Conservation (phyloP, 2,888 invertebrate species). For the Scelioninae gen. 1 region DNA sequence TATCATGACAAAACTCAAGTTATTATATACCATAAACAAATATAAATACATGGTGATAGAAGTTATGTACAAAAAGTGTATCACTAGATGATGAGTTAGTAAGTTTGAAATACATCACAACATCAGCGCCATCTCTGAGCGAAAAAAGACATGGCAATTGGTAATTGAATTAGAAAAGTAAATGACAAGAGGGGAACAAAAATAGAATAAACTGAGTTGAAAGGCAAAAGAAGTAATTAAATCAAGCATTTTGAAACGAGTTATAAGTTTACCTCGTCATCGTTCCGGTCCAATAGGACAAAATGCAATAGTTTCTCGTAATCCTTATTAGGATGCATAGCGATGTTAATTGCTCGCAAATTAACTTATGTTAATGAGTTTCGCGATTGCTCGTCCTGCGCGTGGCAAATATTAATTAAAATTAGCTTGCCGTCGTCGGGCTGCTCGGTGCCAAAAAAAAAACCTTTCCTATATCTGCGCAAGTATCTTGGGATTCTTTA, state of each 20-base stretch:
- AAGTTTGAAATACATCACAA: constrained; percentile 27
- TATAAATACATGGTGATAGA: too few species aligned
- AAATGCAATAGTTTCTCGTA: constrained; percentile 65
- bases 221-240: constrained; percentile 57
- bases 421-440: constrained; percentile 57
- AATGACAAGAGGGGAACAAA: constrained; percentile 26
- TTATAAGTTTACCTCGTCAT: constrained; percentile 60
- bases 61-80: too few species aligned
- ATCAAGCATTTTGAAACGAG: constrained; percentile 62
- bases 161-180: constrained; percentile 62
- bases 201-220: constrained; percentile 15
- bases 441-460: constrained; percentile 54
- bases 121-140: constrained; percentile 1
- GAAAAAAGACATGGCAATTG: constrained; percentile 52
- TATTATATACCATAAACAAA: too few species aligned
- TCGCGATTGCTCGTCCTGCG: constrained; percentile 66
- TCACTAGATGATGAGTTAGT: too few species aligned
- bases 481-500: constrained; percentile 47
- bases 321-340: constrained; percentile 71
- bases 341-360: constrained; percentile 69
- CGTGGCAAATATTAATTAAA: constrained; percentile 71
- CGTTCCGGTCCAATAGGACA: constrained; percentile 58
- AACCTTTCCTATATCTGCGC: constrained; percentile 53
- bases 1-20: too few species aligned
- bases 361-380: constrained; percentile 70